Percentiles rank a stretch among this genome's conserved stretches.
Conservation (phyloP, 2,797 vertebrate genomes). For the Morelia viridis region DNA sequence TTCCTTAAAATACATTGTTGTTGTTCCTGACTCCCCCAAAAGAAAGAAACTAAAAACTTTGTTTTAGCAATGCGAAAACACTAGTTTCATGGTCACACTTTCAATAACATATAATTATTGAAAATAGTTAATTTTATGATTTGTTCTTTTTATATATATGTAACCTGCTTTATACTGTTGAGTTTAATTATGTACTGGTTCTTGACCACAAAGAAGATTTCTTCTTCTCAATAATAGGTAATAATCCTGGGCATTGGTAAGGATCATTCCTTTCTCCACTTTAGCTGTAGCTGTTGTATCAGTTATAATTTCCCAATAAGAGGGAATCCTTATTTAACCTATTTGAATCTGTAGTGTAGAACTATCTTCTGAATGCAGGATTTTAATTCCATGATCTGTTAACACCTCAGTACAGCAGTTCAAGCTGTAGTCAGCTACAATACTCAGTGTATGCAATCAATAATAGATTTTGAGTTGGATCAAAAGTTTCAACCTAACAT, state of each 20-base stretch:
- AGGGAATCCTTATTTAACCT: not conserved
- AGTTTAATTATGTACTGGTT: not conserved
- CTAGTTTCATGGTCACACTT: not conserved
- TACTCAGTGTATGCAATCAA: not conserved
- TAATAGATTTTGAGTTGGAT: slow-evolving; percentile 22
- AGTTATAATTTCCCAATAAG: not conserved
- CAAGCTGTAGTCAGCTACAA: not conserved
- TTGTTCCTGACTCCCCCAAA: not conserved
- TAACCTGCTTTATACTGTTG: not conserved
- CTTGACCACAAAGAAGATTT: not conserved
- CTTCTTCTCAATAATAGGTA: not conserved
- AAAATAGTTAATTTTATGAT: not conserved
- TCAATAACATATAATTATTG: not conserved
- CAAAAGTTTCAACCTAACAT: slow-evolving; percentile 51
- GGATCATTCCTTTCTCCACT: not conserved
- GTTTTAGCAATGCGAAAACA: not conserved
- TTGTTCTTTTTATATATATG: not conserved
- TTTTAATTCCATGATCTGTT: not conserved
- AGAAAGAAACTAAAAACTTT: not conserved
- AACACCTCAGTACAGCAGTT: not conserved
- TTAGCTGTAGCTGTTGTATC: not conserved
- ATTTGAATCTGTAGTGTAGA: not conserved
- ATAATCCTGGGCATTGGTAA: not conserved
- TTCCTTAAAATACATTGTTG: not conserved
- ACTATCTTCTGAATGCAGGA: not conserved